Evolutionary conservation across 2,113 vertebrate genomes (phyloP).

Genomic region (Microtus ochrogaster): DNA sequence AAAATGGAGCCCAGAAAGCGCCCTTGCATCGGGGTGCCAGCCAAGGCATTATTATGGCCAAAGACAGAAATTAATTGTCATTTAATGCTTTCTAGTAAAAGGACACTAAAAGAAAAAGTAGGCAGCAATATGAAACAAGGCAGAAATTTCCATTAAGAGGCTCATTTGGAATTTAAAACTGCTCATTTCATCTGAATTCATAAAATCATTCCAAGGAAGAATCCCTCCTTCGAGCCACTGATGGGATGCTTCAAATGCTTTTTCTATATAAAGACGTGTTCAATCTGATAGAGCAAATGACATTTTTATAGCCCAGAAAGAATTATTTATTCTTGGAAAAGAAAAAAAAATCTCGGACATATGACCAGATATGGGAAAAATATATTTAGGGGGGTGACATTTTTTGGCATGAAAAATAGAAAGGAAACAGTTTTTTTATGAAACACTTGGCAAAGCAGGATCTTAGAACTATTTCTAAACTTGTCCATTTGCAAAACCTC

Average conservation of each 20-base stretch:
- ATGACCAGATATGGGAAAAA: slow-evolving; percentile 85
- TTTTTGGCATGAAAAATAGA: slow-evolving; percentile 81
- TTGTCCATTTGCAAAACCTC: slow-evolving; percentile 75
- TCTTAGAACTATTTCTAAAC: slow-evolving; percentile 79
- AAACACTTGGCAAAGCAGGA: slow-evolving; percentile 78
- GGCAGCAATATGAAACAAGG: slow-evolving; percentile 16
- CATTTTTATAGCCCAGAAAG: slow-evolving; percentile 82
- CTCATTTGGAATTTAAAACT: slow-evolving; percentile 31
- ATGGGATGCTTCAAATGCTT: slow-evolving; percentile 77
- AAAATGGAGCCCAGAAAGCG: not conserved
- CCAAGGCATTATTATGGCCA: slow-evolving; percentile 63
- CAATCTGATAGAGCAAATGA: slow-evolving; percentile 75
- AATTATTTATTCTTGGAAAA: slow-evolving; percentile 85
- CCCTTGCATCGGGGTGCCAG: not conserved
- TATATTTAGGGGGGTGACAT: slow-evolving; percentile 81
- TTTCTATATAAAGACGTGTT: slow-evolving; percentile 87
- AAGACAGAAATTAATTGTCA: slow-evolving; percentile 49
- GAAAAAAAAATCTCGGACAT: slow-evolving; percentile 76
- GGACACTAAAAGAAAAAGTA: not conserved
- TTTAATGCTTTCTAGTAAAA: slow-evolving; percentile 71
- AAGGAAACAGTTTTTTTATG: slow-evolving; percentile 73
- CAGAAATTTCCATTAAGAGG: not conserved
- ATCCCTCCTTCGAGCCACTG: slow-evolving; percentile 49
- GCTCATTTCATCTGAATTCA: slow-evolving; percentile 62
- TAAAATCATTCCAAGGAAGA: slow-evolving; percentile 64